Evolutionary conservation across 2,888 invertebrate species (phyloP), one percentile per base, ranked within the genome.

Genomic region (Liodrosophila aerea): DNA sequence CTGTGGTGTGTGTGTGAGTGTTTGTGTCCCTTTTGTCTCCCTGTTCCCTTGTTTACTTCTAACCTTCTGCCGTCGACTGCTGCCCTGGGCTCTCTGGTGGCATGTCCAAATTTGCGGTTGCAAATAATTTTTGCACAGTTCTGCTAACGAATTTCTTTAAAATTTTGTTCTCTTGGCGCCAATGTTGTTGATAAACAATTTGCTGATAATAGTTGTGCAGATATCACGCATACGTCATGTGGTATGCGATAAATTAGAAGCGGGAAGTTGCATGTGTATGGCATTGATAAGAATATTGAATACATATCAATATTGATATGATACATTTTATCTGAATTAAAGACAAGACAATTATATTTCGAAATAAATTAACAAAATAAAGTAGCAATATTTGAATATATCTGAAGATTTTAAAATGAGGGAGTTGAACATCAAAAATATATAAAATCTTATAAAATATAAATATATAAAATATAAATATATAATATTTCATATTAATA

Each of bases 121-220:
- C 72, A 44, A 75, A 71, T 71, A 59, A 62, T 70, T 64, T 54
- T 58, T 27, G 9, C 22, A 11, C 33, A 22, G 13, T 11, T 31
- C 29, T 44, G 18, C 29, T 37, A 49, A 12, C 16, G 22, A 27
- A 27, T 51, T 61, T 54, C 43, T 66, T 50, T 33, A 51, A 64
- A 67, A 51, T 53, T 60, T 63, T 63, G 58, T 22, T 4, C 31
- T 47, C 22, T 58, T 77, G 77, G 80, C 80, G 80, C 80, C 80
- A 81, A 45, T 51, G 36, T 16, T 39, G 7, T 22, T 22, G 22
- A 22, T 22, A 22, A 22, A 22, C 22, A 22, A 22, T 53, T 41
- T 36, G 34, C 13, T 45, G 33, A 36, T 9, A 18, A 18, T 30
- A 29, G 12, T 12, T 7, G n/a, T n/a, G 30, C 34, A 30, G 46